Evolutionary conservation across 2,888 invertebrate genomes (phyloP), one percentile per base, ranked within the genome.

Genomic region (Clivina fossor): DNA sequence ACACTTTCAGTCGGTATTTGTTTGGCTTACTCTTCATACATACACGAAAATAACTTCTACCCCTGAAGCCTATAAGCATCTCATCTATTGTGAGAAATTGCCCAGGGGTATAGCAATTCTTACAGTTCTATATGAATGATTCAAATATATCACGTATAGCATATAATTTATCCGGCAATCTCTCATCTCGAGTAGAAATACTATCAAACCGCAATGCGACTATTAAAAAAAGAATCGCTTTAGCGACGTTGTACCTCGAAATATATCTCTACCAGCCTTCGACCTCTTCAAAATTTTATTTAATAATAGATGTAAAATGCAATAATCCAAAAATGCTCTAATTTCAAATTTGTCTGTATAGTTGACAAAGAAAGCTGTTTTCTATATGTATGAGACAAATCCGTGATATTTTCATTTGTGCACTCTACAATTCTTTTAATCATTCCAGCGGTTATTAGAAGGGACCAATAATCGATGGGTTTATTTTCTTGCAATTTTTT

Each of bases 1-100:
- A 50, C 9, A 63, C 24, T 58, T 65, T 65, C 35, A 65, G 55
- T 3, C 61, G 61, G 51, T 65, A 60, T 55, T 59, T 64, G 8
- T 53, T 55, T 20, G 64, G 64, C 44, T 64, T 64, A 2, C 32
- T 56, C 7, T 56, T 58, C 40, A 61, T 61, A 37, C 56, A 60
- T 24, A 60, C 37, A 28, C 41, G 56, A 38, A 60, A 61, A 3
- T n/a, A 13, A 30, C 58, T 60, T 28, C 58, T 40, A 24, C 57
- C 61, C 43, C 61, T 41, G 44, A 60, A 61, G 32, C 56, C 16
- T 37, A 54, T 26, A 13, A 61, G 50, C 60, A 58, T 58, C 56
- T 61, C 62, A 38, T 20, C 22, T 11, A 49, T 47, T 9, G 22
- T 51, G 9, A 16, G 20, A 50, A 11, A 44, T 50, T 44, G 24